Percentiles rank a stretch among this genome's conserved stretches.
Conservation (phyloP, 2,113 vertebrate genomes). For the Prolemur simus region DNA sequence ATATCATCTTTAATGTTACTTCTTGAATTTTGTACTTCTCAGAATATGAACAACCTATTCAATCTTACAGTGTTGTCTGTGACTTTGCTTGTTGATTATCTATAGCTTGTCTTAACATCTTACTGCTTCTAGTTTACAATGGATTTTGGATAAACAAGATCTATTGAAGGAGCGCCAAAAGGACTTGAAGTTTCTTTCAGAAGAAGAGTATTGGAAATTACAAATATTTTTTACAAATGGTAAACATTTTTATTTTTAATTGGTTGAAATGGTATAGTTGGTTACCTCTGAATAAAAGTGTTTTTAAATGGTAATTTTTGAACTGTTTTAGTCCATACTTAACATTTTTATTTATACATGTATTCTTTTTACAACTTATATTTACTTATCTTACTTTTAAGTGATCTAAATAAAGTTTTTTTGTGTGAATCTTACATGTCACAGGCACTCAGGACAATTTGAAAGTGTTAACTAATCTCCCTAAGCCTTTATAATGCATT, state of each 20-base stretch:
- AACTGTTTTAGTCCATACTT: conserved; percentile 73
- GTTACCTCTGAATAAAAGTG: neutral
- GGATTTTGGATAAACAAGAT: conserved; percentile 99
- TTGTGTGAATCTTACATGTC: conserved; percentile 35
- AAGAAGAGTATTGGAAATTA: conserved; percentile 99
- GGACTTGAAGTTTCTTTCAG: conserved; percentile 96
- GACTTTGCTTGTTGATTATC: neutral
- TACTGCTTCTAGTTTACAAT: conserved; percentile 91
- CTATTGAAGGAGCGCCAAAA: conserved; percentile 98
- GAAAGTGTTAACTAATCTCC: conserved; percentile 13
- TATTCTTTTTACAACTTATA: conserved; percentile 16
- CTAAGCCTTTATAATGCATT: neutral
- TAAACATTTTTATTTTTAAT: conserved; percentile 77
- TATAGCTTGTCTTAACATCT: conserved; percentile 42
- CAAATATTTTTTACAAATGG: conserved; percentile 99
- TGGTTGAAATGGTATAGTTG: neutral
- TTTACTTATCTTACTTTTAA: conserved; percentile 15
- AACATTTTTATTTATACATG: conserved; percentile 52
- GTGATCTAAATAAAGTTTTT: conserved; percentile 70
- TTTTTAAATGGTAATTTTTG: conserved; percentile 57
- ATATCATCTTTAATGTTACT: rapidly evolving
- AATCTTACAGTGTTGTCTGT: neutral
- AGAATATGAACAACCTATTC: neutral
- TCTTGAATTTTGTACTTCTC: neutral
- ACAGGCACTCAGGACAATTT: neutral